Evolutionary conservation across 2,888 invertebrate species (phyloP).

Genomic region (Ischnura elegans): DNA sequence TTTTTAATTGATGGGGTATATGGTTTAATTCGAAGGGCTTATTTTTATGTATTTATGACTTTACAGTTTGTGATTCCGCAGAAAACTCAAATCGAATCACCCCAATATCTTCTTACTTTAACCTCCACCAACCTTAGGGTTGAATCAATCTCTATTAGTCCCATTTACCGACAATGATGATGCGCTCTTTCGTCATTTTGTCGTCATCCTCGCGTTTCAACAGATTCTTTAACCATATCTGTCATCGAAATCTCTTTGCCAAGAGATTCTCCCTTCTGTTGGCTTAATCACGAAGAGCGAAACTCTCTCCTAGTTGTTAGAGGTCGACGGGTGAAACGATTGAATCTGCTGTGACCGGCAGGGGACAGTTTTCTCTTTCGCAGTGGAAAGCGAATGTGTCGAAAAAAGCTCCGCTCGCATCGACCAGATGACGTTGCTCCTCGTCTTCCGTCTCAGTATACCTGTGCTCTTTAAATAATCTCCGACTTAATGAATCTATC

Average conservation of each 20-base stretch:
- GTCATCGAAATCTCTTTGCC: not conserved
- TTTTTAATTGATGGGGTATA: no score
- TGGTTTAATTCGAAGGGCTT: no score
- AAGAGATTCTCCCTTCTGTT: not conserved
- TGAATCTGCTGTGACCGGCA: not conserved
- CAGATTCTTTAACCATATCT: not conserved
- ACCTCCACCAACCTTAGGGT: no score
- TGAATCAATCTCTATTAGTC: not conserved
- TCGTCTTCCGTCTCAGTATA: no score
- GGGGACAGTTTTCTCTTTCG: not conserved
- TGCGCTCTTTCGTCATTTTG: conserved; percentile 43
- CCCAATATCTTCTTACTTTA: no score
- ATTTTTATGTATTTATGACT: no score
- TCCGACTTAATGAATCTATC: no score
- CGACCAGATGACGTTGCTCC: not conserved
- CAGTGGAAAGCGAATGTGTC: not conserved
- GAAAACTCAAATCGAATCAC: no score
- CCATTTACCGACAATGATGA: not conserved
- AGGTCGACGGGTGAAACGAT: not conserved
- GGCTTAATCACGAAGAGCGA: not conserved
- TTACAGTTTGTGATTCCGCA: no score
- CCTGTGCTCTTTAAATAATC: no score
- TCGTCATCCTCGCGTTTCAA: conserved; percentile 25
- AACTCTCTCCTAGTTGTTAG: not conserved
- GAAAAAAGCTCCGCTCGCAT: not conserved